Conservation (phyloP, 2,888 invertebrate genomes). For the Drosophila nr. perissopoda region DNA sequence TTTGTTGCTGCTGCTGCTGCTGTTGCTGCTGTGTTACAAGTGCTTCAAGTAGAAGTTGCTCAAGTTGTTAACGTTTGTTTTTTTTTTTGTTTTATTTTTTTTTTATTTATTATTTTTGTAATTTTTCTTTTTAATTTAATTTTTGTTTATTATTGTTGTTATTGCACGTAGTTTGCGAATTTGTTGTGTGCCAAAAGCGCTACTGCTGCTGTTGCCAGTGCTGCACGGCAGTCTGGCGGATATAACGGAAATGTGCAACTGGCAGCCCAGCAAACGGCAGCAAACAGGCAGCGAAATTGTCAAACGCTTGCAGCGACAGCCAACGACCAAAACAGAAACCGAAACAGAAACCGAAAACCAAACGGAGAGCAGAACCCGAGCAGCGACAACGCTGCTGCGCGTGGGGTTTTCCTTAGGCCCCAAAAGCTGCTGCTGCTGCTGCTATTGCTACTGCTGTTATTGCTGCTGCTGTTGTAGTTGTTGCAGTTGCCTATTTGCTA, state of each 20-base stretch:
- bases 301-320: conserved; percentile 59
- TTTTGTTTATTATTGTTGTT: conserved; percentile 20
- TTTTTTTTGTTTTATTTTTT: background rate
- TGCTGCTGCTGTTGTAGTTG: conserved; percentile 13
- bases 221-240: conserved; percentile 71
- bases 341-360: conserved; percentile 36
- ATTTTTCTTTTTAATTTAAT: background rate
- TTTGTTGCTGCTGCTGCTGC: conserved; percentile 10
- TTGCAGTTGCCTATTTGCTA: conserved; percentile 47
- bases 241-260: conserved; percentile 79
- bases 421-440: conserved; percentile 40
- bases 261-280: conserved; percentile 57
- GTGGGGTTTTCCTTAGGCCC: conserved; percentile 59
- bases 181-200: conserved; percentile 20
- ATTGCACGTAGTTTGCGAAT: conserved; percentile 45
- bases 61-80: conserved; percentile 16
- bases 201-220: conserved; percentile 34
- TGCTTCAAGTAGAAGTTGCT: conserved; percentile 38
- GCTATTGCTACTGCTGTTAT: conserved; percentile 7
- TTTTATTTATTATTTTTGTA: background rate
- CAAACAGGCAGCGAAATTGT: conserved; percentile 71
- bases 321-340: conserved; percentile 36
- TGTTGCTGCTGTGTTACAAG: conserved; percentile 36
- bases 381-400: conserved; percentile 35
- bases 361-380: conserved; percentile 52